Evolutionary conservation across 2,797 vertebrate genomes (phyloP).

Genomic region (Melanitta fusca): DNA sequence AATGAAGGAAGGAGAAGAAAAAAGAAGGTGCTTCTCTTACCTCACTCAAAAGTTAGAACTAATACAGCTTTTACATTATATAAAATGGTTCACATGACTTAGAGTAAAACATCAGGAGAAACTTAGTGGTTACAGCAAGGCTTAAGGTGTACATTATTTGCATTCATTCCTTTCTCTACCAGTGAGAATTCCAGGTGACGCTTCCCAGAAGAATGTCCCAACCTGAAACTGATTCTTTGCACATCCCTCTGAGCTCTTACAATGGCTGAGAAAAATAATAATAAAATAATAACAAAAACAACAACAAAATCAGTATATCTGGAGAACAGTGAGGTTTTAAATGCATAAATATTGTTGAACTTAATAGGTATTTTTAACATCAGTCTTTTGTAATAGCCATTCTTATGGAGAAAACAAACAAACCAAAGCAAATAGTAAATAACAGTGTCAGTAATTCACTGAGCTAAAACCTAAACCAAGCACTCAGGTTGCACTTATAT

Average conservation of each 20-base stretch:
- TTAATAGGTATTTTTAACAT: not conserved
- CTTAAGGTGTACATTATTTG: not conserved
- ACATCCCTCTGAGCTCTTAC: not conserved
- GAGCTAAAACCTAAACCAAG: not conserved
- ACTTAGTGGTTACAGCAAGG: not conserved
- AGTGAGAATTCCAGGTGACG: not conserved
- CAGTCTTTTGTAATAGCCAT: not conserved
- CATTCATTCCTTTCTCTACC: not conserved
- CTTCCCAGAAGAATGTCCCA: not conserved
- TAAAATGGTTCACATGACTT: not conserved
- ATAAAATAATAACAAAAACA: no score
- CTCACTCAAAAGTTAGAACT: not conserved
- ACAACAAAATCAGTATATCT: not conserved
- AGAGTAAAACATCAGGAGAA: not conserved
- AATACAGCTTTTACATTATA: not conserved
- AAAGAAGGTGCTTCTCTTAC: not conserved
- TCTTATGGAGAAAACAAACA: conserved; percentile 2
- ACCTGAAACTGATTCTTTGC: not conserved
- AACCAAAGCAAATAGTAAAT: not conserved
- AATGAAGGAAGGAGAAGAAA: not conserved
- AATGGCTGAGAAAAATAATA: not conserved
- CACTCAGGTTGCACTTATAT: not conserved
- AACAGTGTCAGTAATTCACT: not conserved
- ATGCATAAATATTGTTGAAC: not conserved
- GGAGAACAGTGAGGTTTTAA: not conserved